These are phyloP conservation scores for Pseudomyrmex pallidus DNA, from an alignment of 1,140 invertebrate species.

Conservation along the genomic window DNA sequence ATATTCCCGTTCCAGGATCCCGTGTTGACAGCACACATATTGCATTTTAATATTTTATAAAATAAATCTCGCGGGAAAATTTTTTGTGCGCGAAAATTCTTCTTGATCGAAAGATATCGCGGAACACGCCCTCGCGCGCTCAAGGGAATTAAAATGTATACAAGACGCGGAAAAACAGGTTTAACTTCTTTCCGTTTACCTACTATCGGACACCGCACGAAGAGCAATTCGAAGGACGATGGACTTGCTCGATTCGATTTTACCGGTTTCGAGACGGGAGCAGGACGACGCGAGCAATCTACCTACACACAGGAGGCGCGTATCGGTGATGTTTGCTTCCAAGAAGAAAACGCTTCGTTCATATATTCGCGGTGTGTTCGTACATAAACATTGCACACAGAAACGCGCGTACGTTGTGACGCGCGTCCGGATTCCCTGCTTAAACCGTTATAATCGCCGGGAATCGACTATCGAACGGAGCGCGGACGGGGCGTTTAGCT, in stretches of 20 bases:
- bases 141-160: slow-evolving; percentile 1
- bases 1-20: background rate
- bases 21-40: background rate
- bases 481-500: slow-evolving; percentile 15
- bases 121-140: no score
- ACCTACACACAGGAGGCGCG: background rate
- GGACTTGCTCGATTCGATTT: slow-evolving; percentile 11
- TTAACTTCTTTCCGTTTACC: slow-evolving; percentile 5
- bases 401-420: background rate
- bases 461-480: slow-evolving; percentile 20
- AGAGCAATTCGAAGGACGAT: slow-evolving; percentile 24
- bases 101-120: background rate
- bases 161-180: slow-evolving; percentile 5
- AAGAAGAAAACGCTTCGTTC: background rate
- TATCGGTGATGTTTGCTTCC: background rate
- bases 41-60: background rate
- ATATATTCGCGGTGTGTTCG: no score
- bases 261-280: slow-evolving; percentile 19
- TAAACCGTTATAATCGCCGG: slow-evolving; percentile 49
- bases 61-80: background rate
- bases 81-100: background rate
- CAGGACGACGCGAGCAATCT: background rate
- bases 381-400: background rate
- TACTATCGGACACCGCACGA: background rate
- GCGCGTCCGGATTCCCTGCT: slow-evolving; percentile 53